Evolutionary conservation across 2,797 vertebrate species (phyloP).

Genomic region (Xenops minutus): DNA sequence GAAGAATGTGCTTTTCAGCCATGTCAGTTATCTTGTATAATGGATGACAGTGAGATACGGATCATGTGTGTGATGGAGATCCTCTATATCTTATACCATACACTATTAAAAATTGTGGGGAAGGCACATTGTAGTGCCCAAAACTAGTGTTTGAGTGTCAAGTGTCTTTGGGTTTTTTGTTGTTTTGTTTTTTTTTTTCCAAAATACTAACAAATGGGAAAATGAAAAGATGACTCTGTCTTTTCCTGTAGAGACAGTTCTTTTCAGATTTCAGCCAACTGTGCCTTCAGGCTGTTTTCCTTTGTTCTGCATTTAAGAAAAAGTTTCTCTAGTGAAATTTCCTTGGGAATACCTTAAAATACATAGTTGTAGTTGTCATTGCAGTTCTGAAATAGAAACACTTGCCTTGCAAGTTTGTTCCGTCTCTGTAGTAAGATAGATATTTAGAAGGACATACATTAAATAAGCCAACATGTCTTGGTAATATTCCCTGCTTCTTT

Average conservation of each 20-base stretch:
- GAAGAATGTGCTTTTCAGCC: not conserved
- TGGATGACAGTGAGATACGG: not conserved
- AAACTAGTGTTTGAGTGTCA: not conserved
- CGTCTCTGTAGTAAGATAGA: not conserved
- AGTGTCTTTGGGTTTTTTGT: not conserved
- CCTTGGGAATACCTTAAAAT: not conserved
- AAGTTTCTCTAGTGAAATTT: not conserved
- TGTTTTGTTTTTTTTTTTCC: not conserved
- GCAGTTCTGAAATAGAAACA: not conserved
- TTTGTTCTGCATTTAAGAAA: not conserved
- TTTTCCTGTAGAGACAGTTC: not conserved
- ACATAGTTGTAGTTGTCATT: not conserved
- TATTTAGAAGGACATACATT: not conserved
- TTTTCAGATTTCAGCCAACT: not conserved
- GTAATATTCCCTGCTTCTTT: slow-evolving; percentile 11
- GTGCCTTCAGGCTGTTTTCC: not conserved
- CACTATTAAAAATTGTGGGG: not conserved
- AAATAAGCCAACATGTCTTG: not conserved
- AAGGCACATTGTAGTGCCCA: not conserved
- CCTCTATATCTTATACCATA: not conserved
- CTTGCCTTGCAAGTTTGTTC: not conserved
- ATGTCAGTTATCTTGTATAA: not conserved
- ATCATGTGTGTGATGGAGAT: not conserved
- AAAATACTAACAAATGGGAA: not conserved
- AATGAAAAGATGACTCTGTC: not conserved